Conservation (phyloP, 1,140 invertebrate species). For the Choristoneura fumiferana region DNA sequence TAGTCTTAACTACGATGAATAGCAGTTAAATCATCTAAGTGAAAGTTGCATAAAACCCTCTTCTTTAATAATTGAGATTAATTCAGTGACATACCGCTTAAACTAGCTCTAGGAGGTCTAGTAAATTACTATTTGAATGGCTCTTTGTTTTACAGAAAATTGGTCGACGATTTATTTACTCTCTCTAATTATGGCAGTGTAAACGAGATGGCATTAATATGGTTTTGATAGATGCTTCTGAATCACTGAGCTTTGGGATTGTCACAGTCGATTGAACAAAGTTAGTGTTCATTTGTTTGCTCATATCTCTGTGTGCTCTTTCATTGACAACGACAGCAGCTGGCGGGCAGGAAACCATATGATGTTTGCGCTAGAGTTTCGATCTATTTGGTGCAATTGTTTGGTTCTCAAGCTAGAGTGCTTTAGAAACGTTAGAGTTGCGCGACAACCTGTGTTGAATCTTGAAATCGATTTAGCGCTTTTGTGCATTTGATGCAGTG, state of each 20-base stretch:
- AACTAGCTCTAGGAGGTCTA: not conserved
- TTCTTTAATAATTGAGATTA: conserved; percentile 9
- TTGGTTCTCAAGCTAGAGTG: not conserved
- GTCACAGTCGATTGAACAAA: conserved; percentile 27
- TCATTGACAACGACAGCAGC: not conserved
- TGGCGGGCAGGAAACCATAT: too few species aligned
- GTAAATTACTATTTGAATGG: not conserved
- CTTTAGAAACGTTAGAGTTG: not conserved
- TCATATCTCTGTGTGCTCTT: conserved; percentile 8
- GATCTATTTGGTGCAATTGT: conserved; percentile 2
- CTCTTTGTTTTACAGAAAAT: not conserved
- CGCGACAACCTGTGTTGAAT: too few species aligned
- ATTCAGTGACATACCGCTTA: conserved; percentile 1
- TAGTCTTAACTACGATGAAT: not conserved
- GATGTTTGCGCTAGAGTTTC: conserved; percentile 1
- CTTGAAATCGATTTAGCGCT: too few species aligned
- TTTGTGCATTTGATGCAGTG: too few species aligned
- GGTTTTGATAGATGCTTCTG: not conserved
- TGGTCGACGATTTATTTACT: not conserved
- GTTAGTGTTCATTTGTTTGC: conserved; percentile 31
- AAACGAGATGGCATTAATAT: not conserved
- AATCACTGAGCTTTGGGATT: not conserved
- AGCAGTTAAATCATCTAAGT: not conserved
- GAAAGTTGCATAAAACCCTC: not conserved
- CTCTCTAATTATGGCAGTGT: not conserved